A percentile compares a stretch with the other conserved stretches of the same genome.
Conservation (phyloP, 2,888 invertebrate genomes). For the Lamproptera curius region DNA sequence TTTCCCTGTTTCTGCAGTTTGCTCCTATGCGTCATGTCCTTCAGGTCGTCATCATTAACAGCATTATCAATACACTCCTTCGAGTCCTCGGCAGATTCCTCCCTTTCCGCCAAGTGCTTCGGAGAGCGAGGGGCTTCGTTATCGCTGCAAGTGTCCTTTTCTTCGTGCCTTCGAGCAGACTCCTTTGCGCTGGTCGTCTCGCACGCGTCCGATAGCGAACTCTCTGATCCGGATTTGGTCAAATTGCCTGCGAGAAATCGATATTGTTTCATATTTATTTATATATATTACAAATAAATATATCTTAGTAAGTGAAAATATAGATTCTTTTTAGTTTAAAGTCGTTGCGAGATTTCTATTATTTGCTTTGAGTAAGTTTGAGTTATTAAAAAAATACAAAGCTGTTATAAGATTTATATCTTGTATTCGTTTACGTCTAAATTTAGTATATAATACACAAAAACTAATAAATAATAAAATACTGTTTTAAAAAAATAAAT, state of each 20-base stretch:
- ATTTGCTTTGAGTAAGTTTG: no score
- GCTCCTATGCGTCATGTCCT: slow-evolving; percentile 35
- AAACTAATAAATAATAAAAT: no score
- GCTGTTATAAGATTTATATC: no score
- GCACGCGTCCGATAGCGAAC: slow-evolving; percentile 89
- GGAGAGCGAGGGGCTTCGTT: slow-evolving; percentile 64
- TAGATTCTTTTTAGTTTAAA: no score
- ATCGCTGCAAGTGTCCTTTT: slow-evolving; percentile 85
- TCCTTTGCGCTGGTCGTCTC: slow-evolving; percentile 82
- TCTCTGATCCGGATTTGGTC: slow-evolving; percentile 92
- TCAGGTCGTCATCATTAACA: slow-evolving; percentile 35
- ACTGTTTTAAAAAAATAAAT: no score
- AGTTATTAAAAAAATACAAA: no score
- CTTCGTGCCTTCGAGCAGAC: slow-evolving; percentile 83
- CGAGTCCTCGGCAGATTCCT: slow-evolving; percentile 58
- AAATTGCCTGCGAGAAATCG: slow-evolving; percentile 60
- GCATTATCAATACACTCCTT: slow-evolving; percentile 56
- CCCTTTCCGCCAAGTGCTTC: slow-evolving; percentile 30
- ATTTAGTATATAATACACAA: no score
- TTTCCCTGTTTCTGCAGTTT: slow-evolving; percentile 70
- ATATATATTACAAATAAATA: no score
- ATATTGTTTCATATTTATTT: no score
- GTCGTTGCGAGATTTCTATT: no score
- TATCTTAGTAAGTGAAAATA: no score
- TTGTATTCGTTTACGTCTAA: no score